A percentile compares a stretch with the other conserved stretches of the same genome.
phyloP scores from a whole-genome alignment of 2,888 invertebrate genomes.

The Phlogophora meticulosa region DNA sequence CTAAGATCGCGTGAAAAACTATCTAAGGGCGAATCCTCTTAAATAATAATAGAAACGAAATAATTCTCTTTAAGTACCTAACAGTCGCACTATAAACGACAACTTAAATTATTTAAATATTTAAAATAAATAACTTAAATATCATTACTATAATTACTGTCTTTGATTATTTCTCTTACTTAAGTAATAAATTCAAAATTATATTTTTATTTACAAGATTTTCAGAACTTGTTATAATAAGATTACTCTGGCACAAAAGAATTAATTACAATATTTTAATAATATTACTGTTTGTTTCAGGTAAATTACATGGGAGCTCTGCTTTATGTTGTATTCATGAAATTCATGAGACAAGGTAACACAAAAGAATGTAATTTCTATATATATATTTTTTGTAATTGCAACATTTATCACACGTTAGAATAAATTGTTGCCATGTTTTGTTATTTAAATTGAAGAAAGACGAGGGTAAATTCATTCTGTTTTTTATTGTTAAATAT shows the following conservation, averaged over 20 bases:
- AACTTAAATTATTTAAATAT: slow-evolving; percentile 16
- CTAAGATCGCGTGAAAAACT: slow-evolving; percentile 4
- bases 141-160: slow-evolving; percentile 8
- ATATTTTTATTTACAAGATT: slow-evolving; percentile 38
- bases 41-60: background rate
- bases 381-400: slow-evolving; percentile 52
- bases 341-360: slow-evolving; percentile 64
- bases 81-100: background rate
- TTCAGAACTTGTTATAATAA: slow-evolving; percentile 48
- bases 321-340: slow-evolving; percentile 62
- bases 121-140: background rate
- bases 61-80: background rate
- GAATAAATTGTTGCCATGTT: slow-evolving; percentile 34
- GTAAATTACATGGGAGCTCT: slow-evolving; percentile 58
- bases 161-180: slow-evolving; percentile 15
- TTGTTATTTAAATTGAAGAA: slow-evolving; percentile 40
- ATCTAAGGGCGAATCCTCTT: background rate
- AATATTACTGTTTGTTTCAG: slow-evolving; percentile 64
- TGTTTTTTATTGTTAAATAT: background rate
- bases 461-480: slow-evolving; percentile 34
- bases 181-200: slow-evolving; percentile 15
- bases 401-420: slow-evolving; percentile 44
- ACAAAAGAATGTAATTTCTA: slow-evolving; percentile 48
- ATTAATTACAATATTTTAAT: slow-evolving; percentile 67
- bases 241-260: slow-evolving; percentile 60